These are phyloP conservation scores for Drosophila meridiana DNA, from an alignment of 2,888 invertebrate genomes.

Conservation along the genomic window DNA sequence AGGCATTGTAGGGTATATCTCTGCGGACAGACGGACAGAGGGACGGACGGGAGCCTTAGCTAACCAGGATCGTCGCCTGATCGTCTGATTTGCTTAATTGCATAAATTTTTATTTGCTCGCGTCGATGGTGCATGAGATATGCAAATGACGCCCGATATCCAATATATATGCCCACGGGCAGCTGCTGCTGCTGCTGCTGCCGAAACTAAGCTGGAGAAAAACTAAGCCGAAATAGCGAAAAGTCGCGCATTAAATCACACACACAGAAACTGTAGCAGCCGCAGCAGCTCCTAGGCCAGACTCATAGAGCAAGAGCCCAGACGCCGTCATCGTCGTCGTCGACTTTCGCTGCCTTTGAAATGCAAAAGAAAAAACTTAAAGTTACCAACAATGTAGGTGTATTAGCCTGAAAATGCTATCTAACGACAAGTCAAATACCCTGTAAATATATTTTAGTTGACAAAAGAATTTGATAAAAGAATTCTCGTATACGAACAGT, in stretches of 20 bases:
- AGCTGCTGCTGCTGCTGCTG: constrained; percentile 46
- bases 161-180: constrained; percentile 41
- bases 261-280: constrained; percentile 73
- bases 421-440: constrained; percentile 12
- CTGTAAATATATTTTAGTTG: background rate
- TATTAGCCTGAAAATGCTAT: constrained; percentile 1
- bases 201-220: constrained; percentile 36
- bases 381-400: constrained; percentile 23
- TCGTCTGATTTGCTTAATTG: constrained; percentile 78
- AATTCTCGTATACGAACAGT: too few species aligned
- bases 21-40: constrained; percentile 1
- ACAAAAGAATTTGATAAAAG: background rate
- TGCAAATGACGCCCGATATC: constrained; percentile 61
- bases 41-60: constrained; percentile 9
- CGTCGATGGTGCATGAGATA: constrained; percentile 76
- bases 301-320: constrained; percentile 33
- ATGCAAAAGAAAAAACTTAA: constrained; percentile 31
- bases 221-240: constrained; percentile 36
- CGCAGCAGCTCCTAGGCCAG: constrained; percentile 18
- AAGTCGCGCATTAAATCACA: constrained; percentile 78
- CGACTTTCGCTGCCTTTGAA: constrained; percentile 62
- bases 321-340: constrained; percentile 31
- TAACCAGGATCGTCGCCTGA: constrained; percentile 45
- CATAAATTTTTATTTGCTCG: constrained; percentile 80
- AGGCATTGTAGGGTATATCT: constrained; percentile 7